phyloP scores from a whole-genome alignment of 2,113 vertebrate genomes.

The Corythornis cristatus region DNA sequence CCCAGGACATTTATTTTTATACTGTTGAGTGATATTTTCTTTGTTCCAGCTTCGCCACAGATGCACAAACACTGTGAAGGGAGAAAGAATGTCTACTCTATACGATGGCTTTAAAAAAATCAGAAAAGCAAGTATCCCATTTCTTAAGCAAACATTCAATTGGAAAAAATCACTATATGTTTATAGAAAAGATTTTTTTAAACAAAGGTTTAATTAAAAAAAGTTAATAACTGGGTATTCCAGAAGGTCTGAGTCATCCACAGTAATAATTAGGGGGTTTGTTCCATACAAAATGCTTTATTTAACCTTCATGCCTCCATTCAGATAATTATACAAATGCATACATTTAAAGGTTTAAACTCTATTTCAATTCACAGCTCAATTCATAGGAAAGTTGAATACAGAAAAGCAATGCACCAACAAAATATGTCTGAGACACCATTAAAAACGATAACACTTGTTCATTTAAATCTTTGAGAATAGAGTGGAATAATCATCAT shows the following conservation, averaged over 20 bases:
- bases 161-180: slow-evolving; percentile 64
- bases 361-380: slow-evolving; percentile 99
- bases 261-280: slow-evolving; percentile 74
- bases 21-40: background rate
- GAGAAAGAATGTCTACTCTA: background rate
- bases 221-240: slow-evolving; percentile 71
- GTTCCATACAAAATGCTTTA: slow-evolving; percentile 99
- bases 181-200: slow-evolving; percentile 64
- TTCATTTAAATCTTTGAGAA: slow-evolving; percentile 90
- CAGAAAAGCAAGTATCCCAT: slow-evolving; percentile 1
- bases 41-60: slow-evolving; percentile 26
- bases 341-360: slow-evolving; percentile 99
- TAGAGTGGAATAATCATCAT: slow-evolving; percentile 88
- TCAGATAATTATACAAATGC: slow-evolving; percentile 98
- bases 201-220: slow-evolving; percentile 74
- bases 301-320: slow-evolving; percentile 99
- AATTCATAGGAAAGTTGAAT: slow-evolving; percentile 96
- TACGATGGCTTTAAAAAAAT: background rate
- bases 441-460: slow-evolving; percentile 90
- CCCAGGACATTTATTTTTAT: slow-evolving; percentile 10
- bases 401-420: slow-evolving; percentile 98
- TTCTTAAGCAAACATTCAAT: slow-evolving; percentile 42
- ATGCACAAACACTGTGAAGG: slow-evolving; percentile 11
- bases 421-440: slow-evolving; percentile 95
- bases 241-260: slow-evolving; percentile 71